phyloP scores from a whole-genome alignment of 2,113 vertebrate genomes.

The Petrocephalus microphthalmus region DNA sequence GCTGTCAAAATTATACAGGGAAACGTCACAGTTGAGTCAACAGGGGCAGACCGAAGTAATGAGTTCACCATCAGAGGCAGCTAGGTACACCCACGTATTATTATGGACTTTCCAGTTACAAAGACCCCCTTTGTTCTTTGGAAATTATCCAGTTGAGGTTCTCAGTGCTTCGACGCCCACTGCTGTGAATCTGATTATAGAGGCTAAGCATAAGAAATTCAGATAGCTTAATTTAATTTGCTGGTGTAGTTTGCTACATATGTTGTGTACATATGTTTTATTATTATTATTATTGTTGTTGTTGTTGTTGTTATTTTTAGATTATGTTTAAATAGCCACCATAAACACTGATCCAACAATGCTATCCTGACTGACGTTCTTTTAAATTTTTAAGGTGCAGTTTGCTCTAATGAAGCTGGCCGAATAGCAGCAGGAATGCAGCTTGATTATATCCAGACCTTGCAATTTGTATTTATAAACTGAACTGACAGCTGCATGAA shows the following conservation, averaged over 20 bases:
- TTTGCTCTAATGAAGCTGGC: not conserved
- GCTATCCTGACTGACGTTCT: not conserved
- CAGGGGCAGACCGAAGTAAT: not conserved
- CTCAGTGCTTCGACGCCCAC: not conserved
- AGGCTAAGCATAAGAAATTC: not conserved
- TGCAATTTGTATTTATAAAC: not conserved
- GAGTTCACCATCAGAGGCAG: conserved; percentile 9
- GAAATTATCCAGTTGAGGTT: not conserved
- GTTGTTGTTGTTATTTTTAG: not conserved
- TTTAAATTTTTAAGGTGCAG: not conserved
- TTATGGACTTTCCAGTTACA: not conserved
- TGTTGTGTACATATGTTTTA: not conserved
- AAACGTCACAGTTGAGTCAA: not conserved
- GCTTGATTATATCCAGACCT: not conserved
- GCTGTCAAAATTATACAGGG: not conserved
- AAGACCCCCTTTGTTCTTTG: not conserved
- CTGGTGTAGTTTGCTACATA: not conserved
- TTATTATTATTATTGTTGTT: not conserved
- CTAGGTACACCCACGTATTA: conserved; percentile 9
- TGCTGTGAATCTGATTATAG: not conserved
- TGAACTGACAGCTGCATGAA: not conserved
- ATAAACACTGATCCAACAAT: not conserved
- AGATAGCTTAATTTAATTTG: not conserved
- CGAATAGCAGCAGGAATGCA: not conserved
- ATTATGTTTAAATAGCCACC: not conserved